Conservation (phyloP, 1,140 invertebrate genomes). For the Drosophila pallidifrons region DNA sequence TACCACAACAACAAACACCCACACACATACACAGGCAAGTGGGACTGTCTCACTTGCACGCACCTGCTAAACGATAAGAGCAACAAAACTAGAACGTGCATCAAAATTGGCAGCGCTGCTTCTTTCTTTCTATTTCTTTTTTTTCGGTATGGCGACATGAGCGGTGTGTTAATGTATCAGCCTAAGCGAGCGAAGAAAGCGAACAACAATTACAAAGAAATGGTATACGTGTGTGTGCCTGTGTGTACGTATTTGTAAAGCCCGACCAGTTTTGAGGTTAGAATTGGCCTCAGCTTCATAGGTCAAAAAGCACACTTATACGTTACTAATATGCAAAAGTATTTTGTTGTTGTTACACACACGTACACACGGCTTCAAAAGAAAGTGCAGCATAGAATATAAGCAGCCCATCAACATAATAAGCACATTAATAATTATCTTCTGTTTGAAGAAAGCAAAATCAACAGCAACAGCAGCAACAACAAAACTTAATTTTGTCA, state of each 20-base stretch:
- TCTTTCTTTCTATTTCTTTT: conserved; percentile 21
- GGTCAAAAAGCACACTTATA: conserved; percentile 38
- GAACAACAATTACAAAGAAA: conserved; percentile 48
- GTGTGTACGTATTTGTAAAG: conserved; percentile 14
- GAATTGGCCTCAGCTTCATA: conserved; percentile 50
- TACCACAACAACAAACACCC: conserved; percentile 37
- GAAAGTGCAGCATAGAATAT: conserved; percentile 40
- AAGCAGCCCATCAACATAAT: conserved; percentile 15
- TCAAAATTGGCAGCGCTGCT: conserved; percentile 37
- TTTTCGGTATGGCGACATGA: conserved; percentile 46
- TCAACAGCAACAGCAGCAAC: conserved; percentile 25
- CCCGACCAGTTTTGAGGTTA: conserved; percentile 53
- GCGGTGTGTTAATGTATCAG: conserved; percentile 64
- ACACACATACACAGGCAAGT: conserved; percentile 14
- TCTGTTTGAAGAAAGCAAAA: conserved; percentile 45
- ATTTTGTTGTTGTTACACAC: conserved; percentile 28
- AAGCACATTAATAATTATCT: conserved; percentile 32
- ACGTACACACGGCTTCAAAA: conserved; percentile 31
- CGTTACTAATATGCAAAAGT: neutral
- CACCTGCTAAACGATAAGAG: conserved; percentile 41
- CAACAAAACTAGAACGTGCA: conserved; percentile 61
- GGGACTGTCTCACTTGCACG: conserved; percentile 44
- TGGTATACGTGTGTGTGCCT: neutral
- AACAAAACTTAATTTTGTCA: conserved; percentile 27
- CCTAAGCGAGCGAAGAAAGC: conserved; percentile 44